A percentile compares a stretch with the other conserved stretches of the same genome.
Evolutionary conservation across 2,797 vertebrate species (phyloP).

Genomic region (Amazona finschi): DNA sequence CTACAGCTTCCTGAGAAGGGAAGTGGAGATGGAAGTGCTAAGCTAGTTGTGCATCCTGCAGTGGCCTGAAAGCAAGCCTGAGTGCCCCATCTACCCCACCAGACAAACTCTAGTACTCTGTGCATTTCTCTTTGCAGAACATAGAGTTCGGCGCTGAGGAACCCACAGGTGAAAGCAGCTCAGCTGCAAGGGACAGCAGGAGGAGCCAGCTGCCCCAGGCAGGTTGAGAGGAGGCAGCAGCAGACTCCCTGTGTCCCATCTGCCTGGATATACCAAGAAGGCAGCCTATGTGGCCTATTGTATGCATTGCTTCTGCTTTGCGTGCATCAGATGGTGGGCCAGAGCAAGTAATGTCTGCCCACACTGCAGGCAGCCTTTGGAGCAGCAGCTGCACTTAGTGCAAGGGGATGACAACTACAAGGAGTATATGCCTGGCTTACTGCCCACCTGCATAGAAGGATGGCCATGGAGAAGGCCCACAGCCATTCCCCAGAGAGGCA

Average conservation of each 20-base stretch:
- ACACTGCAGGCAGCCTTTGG: background rate
- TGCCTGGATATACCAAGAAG: background rate
- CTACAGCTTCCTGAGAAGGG: too few species aligned
- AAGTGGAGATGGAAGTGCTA: too few species aligned
- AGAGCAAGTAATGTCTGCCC: background rate
- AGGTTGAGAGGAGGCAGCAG: background rate
- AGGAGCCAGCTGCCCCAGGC: background rate
- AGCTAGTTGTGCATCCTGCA: background rate
- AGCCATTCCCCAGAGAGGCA: background rate
- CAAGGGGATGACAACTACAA: background rate
- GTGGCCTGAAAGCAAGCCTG: background rate
- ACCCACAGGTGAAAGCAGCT: too few species aligned
- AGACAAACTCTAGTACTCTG: background rate
- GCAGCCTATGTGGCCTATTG: background rate
- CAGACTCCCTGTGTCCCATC: background rate
- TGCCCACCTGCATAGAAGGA: background rate
- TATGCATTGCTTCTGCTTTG: background rate
- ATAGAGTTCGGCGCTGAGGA: background rate
- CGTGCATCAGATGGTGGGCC: background rate
- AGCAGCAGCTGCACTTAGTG: background rate
- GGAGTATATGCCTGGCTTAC: background rate
- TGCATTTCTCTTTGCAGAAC: background rate
- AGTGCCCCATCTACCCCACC: too few species aligned
- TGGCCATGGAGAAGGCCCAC: background rate
- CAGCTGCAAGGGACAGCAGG: background rate